Evolutionary conservation across 2,888 invertebrate species (phyloP).

Genomic region (Drosophila tanythrix): DNA sequence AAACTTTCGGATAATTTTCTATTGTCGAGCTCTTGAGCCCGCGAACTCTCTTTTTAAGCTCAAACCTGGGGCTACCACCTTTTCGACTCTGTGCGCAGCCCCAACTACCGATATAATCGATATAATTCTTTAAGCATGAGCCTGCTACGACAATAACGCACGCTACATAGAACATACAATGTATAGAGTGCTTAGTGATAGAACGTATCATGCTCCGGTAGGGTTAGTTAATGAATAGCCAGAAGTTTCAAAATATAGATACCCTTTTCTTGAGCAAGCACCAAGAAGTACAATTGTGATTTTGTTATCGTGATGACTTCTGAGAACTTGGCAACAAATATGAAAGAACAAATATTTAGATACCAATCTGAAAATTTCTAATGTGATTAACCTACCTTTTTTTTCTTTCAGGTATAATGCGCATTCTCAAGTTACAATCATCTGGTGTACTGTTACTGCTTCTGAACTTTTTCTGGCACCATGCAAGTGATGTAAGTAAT

Average conservation of each 20-base stretch:
- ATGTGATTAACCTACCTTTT: background rate
- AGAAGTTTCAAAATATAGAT: background rate
- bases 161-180: no score
- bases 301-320: background rate
- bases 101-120: no score
- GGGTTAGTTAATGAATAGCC: background rate
- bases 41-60: no score
- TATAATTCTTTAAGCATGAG: no score
- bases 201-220: background rate
- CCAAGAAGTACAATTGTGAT: background rate
- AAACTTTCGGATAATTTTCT: no score
- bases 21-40: no score
- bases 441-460: constrained; percentile 6
- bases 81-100: no score
- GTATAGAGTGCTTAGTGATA: no score
- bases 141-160: background rate
- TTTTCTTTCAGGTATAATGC: constrained; percentile 20
- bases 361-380: background rate
- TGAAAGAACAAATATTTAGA: background rate
- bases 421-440: background rate
- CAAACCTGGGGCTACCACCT: no score
- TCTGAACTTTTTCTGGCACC: background rate
- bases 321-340: background rate
- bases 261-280: background rate
- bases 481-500: constrained; percentile 14